A percentile compares a stretch with the other conserved stretches of the same genome.
These are phyloP conservation scores for Pyxicephalus adspersus DNA, from an alignment of 2,113 vertebrate species.

Conservation along the genomic window DNA sequence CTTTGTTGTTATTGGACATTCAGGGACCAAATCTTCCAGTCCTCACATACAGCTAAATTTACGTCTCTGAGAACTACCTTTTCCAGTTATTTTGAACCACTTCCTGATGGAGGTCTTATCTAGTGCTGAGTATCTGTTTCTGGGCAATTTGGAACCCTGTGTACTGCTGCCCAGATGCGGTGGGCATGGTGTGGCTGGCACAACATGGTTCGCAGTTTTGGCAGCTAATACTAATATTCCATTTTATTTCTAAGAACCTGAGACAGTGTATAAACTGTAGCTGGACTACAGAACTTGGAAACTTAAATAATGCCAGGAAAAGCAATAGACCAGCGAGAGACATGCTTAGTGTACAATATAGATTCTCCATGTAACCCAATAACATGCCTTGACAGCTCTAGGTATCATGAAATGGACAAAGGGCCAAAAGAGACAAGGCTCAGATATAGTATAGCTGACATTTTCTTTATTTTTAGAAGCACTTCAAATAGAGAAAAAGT, in stretches of 20 bases:
- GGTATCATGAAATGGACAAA: background rate
- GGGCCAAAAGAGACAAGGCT: too few relatives aligned
- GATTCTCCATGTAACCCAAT: background rate
- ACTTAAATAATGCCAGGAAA: slow-evolving; percentile 21
- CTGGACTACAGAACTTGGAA: slow-evolving; percentile 37
- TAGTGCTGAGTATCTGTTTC: slow-evolving; percentile 9
- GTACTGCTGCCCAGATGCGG: slow-evolving; percentile 25
- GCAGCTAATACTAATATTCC: slow-evolving; percentile 23
- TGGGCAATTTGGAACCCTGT: slow-evolving; percentile 19
- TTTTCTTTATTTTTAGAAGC: too few relatives aligned
- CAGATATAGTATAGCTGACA: too few relatives aligned
- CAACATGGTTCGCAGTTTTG: background rate
- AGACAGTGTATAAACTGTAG: slow-evolving; percentile 35
- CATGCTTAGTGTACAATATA: slow-evolving; percentile 1
- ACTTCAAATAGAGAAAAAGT: too few relatives aligned
- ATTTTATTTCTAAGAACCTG: slow-evolving; percentile 35
- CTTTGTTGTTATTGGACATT: slow-evolving; percentile 30
- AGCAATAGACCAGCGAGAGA: slow-evolving; percentile 7
- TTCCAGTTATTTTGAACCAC: slow-evolving; percentile 10
- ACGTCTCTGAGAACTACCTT: slow-evolving; percentile 8
- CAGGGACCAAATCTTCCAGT: slow-evolving; percentile 2
- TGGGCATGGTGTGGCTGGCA: slow-evolving; percentile 36
- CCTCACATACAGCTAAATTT: background rate
- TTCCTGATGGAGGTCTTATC: slow-evolving; percentile 33
- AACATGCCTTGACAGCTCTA: background rate